Base-by-base conservation (phyloP, 1,140 invertebrate genomes). In the Drepana arcuata region DNA sequence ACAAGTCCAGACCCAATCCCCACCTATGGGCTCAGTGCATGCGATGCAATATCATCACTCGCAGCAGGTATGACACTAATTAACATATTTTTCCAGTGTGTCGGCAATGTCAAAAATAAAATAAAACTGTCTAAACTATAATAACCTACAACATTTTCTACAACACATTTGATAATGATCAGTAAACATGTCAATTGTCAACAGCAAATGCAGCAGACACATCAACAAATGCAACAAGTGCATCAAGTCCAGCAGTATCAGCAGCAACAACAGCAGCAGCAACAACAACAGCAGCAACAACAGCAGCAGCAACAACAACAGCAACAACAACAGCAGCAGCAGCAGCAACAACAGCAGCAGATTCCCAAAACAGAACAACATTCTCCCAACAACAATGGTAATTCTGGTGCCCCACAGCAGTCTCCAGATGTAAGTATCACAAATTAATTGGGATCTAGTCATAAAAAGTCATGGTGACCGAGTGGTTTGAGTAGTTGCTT, bases 31-130 rank as follows among this genome's bases (percentile, higher is more conserved):
- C 14, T 50, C 60, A 32, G 66, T 70, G 5, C 74, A 77, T 57
- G 47, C 59, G 31, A 75, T 82, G 68, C 75, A 82, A 34, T 80
- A 80, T 42, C 78, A 79, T 48, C 75, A 75, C 36, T 52, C 57
- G n/a, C 71, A 78, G 42, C 73, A 82, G 64, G 73, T 75, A 62
- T 40, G 18, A 38, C 25, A 30, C 25, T 11, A 30, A n/a, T 29
- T 14, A 33, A 2, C 33, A 28, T 35, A 31, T 29, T 31, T n/a
- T n/a, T n/a, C n/a, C n/a, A n/a, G n/a, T n/a, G n/a, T n/a, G n/a
- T n/a, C n/a, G n/a, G n/a, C n/a, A n/a, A n/a, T n/a, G n/a, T n/a
- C n/a, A n/a, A n/a, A n/a, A n/a, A n/a, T n/a, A n/a, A n/a, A n/a
- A n/a, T n/a, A n/a, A n/a, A n/a, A n/a, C n/a, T n/a, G n/a, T n/a